Evolutionary conservation across 2,888 invertebrate species (phyloP), one percentile per base, ranked within the genome.

Genomic region (Pterostichus madidus): DNA sequence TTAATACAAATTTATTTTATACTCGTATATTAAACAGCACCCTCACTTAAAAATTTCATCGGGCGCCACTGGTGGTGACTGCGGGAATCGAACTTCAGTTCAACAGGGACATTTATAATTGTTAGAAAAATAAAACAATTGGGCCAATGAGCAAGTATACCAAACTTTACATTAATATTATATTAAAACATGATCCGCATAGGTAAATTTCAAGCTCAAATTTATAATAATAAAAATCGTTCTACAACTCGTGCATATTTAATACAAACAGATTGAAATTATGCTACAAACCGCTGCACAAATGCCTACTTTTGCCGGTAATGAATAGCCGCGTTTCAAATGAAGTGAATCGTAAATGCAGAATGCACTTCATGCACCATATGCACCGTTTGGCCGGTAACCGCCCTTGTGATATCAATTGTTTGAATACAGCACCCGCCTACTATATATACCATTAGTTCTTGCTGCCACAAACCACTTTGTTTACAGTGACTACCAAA

Each of bases 371-470:
- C 71, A 71, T 80, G 53, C 68, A 80, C 73, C 71, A 64, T 49
- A 79, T 79, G 79, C 79, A 61, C 64, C 79, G 79, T 64, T 49
- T 46, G 61, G 17, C 13, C 64, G 15, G 24, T 52, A 15, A 71
- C 80, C 80, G 80, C 80, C 80, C 56, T 44, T 71, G 46, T 17
- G 71, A 73, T 80, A 73, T 52, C 71, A 80, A 80, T 68, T 80
- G 80, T 68, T 52, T 80, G 64, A 11, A 53, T 59, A 49, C 46
- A 11, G 44, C 15, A 24, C 31, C 71, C 80, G 71, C 39, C 44
- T 64, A 35, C 71, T 80, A 80, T 80, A 80, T 80, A 80, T 80
- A 73, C 17, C 53, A 77, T 68, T 68, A 80, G 11, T 35, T 52
- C 13, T 35, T 1, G 39, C 24, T 39, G 39, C 31, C 31, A 15